Percentiles rank a stretch among this genome's conserved stretches.
phyloP scores from a whole-genome alignment of 2,888 invertebrate genomes.

The Microplitis deprimator region DNA sequence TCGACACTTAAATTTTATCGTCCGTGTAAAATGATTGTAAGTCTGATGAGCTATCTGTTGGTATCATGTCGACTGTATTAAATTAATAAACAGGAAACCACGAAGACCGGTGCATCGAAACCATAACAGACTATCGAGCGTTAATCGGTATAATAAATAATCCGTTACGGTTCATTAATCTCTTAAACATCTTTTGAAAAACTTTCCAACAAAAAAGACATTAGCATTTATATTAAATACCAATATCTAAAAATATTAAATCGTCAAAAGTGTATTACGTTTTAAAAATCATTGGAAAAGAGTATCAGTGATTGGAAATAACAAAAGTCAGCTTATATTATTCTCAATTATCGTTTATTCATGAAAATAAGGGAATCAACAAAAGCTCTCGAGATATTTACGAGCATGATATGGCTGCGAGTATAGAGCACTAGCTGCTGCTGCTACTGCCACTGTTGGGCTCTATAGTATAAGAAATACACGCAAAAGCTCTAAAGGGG shows the following conservation, averaged over 20 bases:
- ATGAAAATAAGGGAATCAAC: slow-evolving; percentile 20
- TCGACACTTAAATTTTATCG: slow-evolving; percentile 42
- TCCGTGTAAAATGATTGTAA: slow-evolving; percentile 45
- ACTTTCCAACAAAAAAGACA: slow-evolving; percentile 12
- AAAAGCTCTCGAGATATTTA: slow-evolving; percentile 17
- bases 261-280: neutral
- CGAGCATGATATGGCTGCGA: slow-evolving; percentile 45
- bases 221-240: neutral
- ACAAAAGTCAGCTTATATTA: slow-evolving; percentile 9
- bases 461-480: slow-evolving; percentile 61
- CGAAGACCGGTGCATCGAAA: slow-evolving; percentile 40
- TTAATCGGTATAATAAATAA: slow-evolving; percentile 33
- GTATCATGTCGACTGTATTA: slow-evolving; percentile 22
- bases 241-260: neutral
- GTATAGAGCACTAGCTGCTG: slow-evolving; percentile 50
- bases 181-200: neutral
- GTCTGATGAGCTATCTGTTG: slow-evolving; percentile 30
- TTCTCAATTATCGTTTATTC: slow-evolving; percentile 29
- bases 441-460: slow-evolving; percentile 19
- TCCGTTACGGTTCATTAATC: slow-evolving; percentile 38
- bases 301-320: neutral
- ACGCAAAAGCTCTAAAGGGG: slow-evolving; percentile 60
- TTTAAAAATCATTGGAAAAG: neutral
- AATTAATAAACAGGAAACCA: slow-evolving; percentile 42
- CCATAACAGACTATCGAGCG: slow-evolving; percentile 36